phyloP scores from a whole-genome alignment of 1,140 invertebrate genomes.

The Aradophagus sp. region DNA sequence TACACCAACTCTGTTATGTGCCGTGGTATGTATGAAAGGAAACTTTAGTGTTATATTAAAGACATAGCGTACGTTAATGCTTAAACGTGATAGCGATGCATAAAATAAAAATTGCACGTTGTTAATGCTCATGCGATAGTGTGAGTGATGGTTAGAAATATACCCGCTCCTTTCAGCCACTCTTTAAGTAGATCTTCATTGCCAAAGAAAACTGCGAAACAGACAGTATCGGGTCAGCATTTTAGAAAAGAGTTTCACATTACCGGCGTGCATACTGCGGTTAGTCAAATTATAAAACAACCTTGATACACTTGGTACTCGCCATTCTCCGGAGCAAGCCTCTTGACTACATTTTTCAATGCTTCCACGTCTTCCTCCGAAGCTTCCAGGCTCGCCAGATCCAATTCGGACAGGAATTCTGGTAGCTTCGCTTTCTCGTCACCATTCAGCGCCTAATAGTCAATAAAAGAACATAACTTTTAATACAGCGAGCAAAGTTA shows the following conservation, averaged over 20 bases:
- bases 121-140: too few relatives aligned
- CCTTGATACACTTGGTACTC: conserved; percentile 73
- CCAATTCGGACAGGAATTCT: conserved; percentile 68
- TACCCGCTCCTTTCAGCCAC: conserved; percentile 72
- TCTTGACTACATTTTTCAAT: conserved; percentile 69
- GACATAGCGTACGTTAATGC: too few relatives aligned
- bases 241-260: conserved; percentile 8
- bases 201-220: conserved; percentile 68
- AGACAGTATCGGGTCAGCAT: conserved; percentile 11
- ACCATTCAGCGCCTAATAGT: conserved; percentile 57
- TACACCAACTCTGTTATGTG: too few relatives aligned
- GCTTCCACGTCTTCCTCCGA: conserved; percentile 68
- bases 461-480: too few relatives aligned
- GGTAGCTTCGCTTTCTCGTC: conserved; percentile 63
- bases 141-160: conserved; percentile 25
- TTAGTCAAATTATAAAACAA: conserved; percentile 59
- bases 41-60: too few relatives aligned
- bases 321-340: conserved; percentile 72
- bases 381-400: conserved; percentile 65
- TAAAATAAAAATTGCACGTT: too few relatives aligned
- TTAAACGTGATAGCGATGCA: too few relatives aligned
- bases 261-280: conserved; percentile 34
- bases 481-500: too few relatives aligned
- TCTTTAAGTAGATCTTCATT: conserved; percentile 70
- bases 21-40: too few relatives aligned